Conservation (phyloP, 2,888 invertebrate genomes). For the Standfussiana lucernea region DNA sequence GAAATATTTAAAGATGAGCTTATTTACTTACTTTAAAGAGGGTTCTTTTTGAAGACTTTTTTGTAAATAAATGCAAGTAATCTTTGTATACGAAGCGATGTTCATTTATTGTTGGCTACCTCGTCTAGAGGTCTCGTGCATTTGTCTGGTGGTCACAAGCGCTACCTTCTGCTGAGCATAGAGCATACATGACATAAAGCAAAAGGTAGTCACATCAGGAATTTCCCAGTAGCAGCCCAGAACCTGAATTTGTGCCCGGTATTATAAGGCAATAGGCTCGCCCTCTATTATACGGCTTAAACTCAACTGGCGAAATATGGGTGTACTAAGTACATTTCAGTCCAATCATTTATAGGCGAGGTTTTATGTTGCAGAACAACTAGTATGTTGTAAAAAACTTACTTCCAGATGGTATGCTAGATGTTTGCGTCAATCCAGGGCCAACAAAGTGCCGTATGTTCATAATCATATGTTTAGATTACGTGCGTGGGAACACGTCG, state of each 20-base stretch:
- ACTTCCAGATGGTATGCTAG: not conserved
- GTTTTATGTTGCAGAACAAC: not conserved
- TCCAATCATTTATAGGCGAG: not conserved
- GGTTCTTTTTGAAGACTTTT: not conserved
- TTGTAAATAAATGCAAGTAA: not conserved
- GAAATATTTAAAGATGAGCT: slow-evolving; percentile 18
- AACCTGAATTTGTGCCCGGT: not conserved
- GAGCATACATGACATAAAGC: too few relatives aligned
- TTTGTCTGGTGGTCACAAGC: not conserved
- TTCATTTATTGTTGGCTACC: not conserved
- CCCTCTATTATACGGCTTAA: not conserved
- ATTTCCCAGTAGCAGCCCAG: not conserved
- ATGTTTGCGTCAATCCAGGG: not conserved
- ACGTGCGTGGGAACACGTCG: too few relatives aligned
- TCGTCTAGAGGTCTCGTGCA: not conserved
- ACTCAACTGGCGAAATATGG: not conserved
- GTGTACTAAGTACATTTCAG: not conserved
- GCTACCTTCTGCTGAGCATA: not conserved
- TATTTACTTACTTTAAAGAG: slow-evolving; percentile 10
- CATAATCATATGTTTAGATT: not conserved
- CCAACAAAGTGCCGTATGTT: not conserved
- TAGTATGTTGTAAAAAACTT: not conserved
- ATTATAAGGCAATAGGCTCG: not conserved
- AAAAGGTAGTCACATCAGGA: too few relatives aligned
- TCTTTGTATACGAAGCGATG: not conserved